Evolutionary conservation across 2,888 invertebrate genomes (phyloP), one percentile per base, ranked within the genome.

Genomic region (Molorchus minor): DNA sequence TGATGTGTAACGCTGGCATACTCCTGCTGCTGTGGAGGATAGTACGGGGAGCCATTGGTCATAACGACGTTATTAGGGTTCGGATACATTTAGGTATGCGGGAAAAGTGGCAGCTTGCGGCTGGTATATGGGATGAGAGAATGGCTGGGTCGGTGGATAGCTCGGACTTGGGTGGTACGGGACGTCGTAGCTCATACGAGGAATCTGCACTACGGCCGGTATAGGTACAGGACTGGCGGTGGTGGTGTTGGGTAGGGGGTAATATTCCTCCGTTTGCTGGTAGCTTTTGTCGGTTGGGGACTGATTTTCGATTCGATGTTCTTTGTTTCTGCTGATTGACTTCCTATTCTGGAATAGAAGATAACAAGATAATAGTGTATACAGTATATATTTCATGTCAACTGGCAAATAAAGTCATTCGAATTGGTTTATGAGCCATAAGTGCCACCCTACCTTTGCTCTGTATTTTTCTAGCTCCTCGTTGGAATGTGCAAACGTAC

Each of bases 401-500:
- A n/a, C n/a, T n/a, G n/a, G n/a, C n/a, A n/a, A n/a, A n/a, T n/a
- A n/a, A n/a, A n/a, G n/a, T n/a, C n/a, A n/a, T n/a, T n/a, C n/a
- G n/a, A n/a, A n/a, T n/a, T n/a, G n/a, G n/a, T n/a, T n/a, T n/a
- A n/a, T n/a, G n/a, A n/a, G n/a, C n/a, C n/a, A n/a, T n/a, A n/a
- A n/a, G n/a, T 19, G 16, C 4, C 8, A 21, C 43, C 8, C n/a
- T 58, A 66, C 65, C 66, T 67, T 67, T 8, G 66, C 64, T 44
- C 66, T 58, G 36, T 75, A 91, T 88, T 91, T 91, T 74, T 96
- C 95, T 33, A 96, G 82, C 79, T 97, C 97, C 65, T 94, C 92
- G 66, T 92, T 92, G 0, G 93, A 92, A 79, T 97, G 96, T 3
- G 96, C 94, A 82, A 95, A 97, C 0, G 93, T 94, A 79, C 97